These are phyloP conservation scores for Acrocephalus arundinaceus DNA, from an alignment of 2,113 vertebrate species.

Conservation along the genomic window DNA sequence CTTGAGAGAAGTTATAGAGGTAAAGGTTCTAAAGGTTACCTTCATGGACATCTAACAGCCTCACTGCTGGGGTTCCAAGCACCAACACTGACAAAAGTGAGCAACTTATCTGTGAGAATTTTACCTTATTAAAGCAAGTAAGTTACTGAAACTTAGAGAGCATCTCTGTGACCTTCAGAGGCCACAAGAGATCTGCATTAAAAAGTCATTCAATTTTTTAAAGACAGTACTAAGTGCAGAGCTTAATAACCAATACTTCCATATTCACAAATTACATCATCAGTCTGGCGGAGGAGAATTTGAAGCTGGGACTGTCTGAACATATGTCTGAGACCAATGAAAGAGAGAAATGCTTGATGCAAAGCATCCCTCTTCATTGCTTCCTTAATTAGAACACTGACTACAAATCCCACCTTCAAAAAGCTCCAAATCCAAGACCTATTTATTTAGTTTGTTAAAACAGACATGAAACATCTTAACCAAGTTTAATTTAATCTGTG, in stretches of 20 bases:
- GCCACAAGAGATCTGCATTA: not conserved
- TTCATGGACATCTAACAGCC: not conserved
- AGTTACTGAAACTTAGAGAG: not conserved
- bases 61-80: not conserved
- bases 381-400: not conserved
- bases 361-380: not conserved
- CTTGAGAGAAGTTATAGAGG: not conserved
- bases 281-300: not conserved
- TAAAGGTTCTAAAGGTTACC: not conserved
- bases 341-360: not conserved
- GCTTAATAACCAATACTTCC: constrained; percentile 28
- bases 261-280: not conserved
- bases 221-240: not conserved
- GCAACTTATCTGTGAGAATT: not conserved
- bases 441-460: not conserved
- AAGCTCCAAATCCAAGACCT: not conserved
- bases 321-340: not conserved
- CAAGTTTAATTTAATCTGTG: not conserved
- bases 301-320: not conserved
- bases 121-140: not conserved
- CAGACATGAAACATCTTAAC: not conserved
- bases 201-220: not conserved
- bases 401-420: not conserved
- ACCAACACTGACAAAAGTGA: not conserved
- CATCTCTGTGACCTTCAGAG: not conserved